These are phyloP conservation scores for Clupea harengus DNA, from an alignment of 2,113 vertebrate species.

Conservation along the genomic window DNA sequence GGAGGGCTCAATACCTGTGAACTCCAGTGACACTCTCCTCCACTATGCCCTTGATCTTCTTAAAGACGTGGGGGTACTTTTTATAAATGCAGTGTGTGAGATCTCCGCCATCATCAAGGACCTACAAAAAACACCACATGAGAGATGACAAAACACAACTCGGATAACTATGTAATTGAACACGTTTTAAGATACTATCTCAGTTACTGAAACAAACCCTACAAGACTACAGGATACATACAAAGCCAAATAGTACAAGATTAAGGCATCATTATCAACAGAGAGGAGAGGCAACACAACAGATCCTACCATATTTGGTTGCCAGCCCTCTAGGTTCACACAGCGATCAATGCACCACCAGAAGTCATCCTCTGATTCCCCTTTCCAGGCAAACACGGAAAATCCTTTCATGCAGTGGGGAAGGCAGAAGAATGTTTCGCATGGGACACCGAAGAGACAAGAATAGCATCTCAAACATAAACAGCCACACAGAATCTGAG, in stretches of 20 bases:
- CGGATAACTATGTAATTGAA: neutral
- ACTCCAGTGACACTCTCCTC: constrained; percentile 96
- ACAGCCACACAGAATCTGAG: neutral
- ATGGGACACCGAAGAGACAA: constrained; percentile 8
- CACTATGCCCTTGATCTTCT: constrained; percentile 90
- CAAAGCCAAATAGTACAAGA: neutral
- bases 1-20: constrained; percentile 74
- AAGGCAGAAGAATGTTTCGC: neutral
- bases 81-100: constrained; percentile 94
- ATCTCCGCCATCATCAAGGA: constrained; percentile 93
- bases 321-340: constrained; percentile 84
- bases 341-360: constrained; percentile 98
- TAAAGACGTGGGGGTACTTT: constrained; percentile 91
- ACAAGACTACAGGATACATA: neutral
- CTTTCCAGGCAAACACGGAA: constrained; percentile 93
- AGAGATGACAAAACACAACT: neutral
- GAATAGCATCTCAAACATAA: neutral
- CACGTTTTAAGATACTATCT: neutral
- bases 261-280: neutral
- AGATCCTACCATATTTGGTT: constrained; percentile 88
- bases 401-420: constrained; percentile 64
- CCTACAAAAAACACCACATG: constrained; percentile 63
- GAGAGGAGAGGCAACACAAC: neutral
- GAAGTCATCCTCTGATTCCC: constrained; percentile 93
- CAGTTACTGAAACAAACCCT: neutral